A percentile compares a stretch with the other conserved stretches of the same genome.
Conservation (phyloP, 2,797 vertebrate genomes). For the Thalassophryne amazonica region DNA sequence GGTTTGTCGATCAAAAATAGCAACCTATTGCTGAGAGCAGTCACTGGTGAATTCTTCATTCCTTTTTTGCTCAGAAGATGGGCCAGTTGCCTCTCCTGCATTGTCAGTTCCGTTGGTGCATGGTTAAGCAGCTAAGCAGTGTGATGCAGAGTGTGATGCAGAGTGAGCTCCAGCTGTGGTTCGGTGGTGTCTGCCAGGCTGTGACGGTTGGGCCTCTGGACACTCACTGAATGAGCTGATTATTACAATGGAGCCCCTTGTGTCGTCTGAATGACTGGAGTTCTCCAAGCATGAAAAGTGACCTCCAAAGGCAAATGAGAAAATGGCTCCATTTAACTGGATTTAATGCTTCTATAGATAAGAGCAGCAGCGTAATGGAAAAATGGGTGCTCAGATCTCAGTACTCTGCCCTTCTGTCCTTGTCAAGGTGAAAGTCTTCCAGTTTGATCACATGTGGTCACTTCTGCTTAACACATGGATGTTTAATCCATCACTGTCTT, state of each 20-base stretch:
- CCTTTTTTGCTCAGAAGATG: slow-evolving; percentile 33
- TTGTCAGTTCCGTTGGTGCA: slow-evolving; percentile 34
- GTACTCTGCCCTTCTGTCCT: slow-evolving; percentile 60
- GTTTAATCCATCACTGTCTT: slow-evolving; percentile 27
- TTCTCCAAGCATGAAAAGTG: slow-evolving; percentile 72
- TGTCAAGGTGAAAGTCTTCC: slow-evolving; percentile 65
- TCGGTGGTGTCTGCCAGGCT: slow-evolving; percentile 25
- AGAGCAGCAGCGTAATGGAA: slow-evolving; percentile 70
- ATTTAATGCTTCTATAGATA: slow-evolving; percentile 78
- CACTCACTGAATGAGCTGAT: slow-evolving; percentile 41
- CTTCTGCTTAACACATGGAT: slow-evolving; percentile 36
- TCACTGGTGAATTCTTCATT: slow-evolving; percentile 32
- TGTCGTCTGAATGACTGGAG: slow-evolving; percentile 58
- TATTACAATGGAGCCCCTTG: slow-evolving; percentile 60
- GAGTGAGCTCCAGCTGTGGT: slow-evolving; percentile 50
- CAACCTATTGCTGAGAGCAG: slow-evolving; percentile 39
- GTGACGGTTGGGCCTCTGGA: slow-evolving; percentile 36
- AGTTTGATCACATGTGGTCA: slow-evolving; percentile 46
- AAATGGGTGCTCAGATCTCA: slow-evolving; percentile 67
- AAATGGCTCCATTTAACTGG: slow-evolving; percentile 75
- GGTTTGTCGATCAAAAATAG: slow-evolving; percentile 42
- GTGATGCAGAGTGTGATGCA: slow-evolving; percentile 9
- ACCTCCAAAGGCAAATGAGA: slow-evolving; percentile 77
- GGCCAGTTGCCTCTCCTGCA: slow-evolving; percentile 14
- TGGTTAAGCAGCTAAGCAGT: slow-evolving; percentile 26